These are phyloP conservation scores for Telenomus remus DNA, from an alignment of 1,140 invertebrate species.

Conservation along the genomic window DNA sequence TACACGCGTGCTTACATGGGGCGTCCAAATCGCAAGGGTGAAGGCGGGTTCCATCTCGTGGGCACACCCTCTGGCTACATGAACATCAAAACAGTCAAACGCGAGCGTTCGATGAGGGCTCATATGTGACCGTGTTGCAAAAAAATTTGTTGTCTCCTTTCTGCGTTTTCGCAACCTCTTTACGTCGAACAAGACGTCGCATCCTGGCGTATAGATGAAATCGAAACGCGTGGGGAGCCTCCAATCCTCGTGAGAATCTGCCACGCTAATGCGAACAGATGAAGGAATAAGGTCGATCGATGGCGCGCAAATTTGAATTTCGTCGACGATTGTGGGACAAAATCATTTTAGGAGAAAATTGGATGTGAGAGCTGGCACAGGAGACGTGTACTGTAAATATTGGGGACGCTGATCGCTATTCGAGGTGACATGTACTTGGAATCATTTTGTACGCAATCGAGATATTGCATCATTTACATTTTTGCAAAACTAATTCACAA, in stretches of 20 bases:
- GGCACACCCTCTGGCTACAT: constrained; percentile 56
- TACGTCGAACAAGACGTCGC: not conserved
- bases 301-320: constrained; percentile 39
- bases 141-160: constrained; percentile 21
- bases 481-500: too few species aligned
- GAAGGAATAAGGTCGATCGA: constrained; percentile 39
- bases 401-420: constrained; percentile 3
- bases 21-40: constrained; percentile 65
- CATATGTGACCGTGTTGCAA: constrained; percentile 56
- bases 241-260: constrained; percentile 66
- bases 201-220: constrained; percentile 35
- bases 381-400: constrained; percentile 10
- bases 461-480: too few species aligned
- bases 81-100: constrained; percentile 55
- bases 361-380: constrained; percentile 10
- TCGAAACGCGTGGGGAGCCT: constrained; percentile 37
- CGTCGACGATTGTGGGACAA: constrained; percentile 22
- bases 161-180: not conserved
- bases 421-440: not conserved
- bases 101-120: constrained; percentile 28
- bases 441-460: too few species aligned
- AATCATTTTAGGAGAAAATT: constrained; percentile 29
- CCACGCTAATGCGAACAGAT: constrained; percentile 34
- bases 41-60: constrained; percentile 59
- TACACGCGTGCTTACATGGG: constrained; percentile 67